Conservation (phyloP, 2,888 invertebrate species). For the Chrysotoxum bicinctum region DNA sequence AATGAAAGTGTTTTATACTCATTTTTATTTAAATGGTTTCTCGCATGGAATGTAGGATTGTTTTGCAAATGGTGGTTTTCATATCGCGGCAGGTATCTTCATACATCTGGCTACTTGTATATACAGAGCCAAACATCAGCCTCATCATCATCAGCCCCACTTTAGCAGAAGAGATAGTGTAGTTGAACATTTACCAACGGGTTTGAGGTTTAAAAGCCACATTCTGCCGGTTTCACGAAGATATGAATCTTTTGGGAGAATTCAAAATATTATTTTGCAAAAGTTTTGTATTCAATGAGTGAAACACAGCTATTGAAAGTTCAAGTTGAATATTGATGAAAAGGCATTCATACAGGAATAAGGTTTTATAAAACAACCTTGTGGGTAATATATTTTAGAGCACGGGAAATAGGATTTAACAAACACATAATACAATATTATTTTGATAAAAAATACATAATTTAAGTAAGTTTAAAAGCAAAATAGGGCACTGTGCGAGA, state of each 20-base stretch:
- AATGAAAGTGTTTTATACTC: conserved; percentile 9
- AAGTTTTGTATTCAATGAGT: neutral
- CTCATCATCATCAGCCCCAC: neutral
- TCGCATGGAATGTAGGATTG: neutral
- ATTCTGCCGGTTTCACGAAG: neutral
- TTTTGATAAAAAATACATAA: too few species aligned
- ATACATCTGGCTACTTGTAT: neutral
- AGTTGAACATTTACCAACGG: neutral
- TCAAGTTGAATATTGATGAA: neutral
- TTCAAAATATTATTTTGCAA: neutral
- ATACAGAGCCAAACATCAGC: neutral
- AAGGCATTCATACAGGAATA: too few species aligned
- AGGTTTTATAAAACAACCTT: too few species aligned
- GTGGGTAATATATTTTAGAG: too few species aligned
- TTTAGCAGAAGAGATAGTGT: neutral
- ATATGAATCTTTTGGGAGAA: neutral
- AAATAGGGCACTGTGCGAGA: too few species aligned
- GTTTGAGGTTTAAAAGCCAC: neutral
- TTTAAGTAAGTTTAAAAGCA: too few species aligned
- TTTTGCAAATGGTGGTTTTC: neutral
- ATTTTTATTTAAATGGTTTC: neutral
- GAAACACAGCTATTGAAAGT: neutral
- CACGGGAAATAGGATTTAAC: too few species aligned
- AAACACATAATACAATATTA: too few species aligned
- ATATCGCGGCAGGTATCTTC: neutral